Conservation (phyloP, 2,888 invertebrate species). For the Chrysolina haemoptera region DNA sequence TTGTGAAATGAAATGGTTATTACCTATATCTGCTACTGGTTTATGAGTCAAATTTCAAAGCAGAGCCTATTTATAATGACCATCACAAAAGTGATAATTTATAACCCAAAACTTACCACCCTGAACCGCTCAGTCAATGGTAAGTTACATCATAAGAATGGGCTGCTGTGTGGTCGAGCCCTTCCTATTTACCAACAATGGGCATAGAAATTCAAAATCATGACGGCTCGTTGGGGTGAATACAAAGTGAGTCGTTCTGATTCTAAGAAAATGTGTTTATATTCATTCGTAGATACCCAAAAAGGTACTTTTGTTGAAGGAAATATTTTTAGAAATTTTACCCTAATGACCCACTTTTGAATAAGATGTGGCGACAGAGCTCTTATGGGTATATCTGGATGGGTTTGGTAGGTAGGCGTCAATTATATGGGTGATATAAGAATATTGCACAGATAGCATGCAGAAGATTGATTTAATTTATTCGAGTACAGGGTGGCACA, state of each 20-base stretch:
- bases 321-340: slow-evolving; percentile 42
- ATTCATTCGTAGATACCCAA: slow-evolving; percentile 23
- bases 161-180: slow-evolving; percentile 56
- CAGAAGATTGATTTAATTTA: too few relatives aligned
- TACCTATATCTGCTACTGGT: background rate
- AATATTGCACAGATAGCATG: background rate
- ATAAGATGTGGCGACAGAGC: slow-evolving; percentile 45
- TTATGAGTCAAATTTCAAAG: background rate
- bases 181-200: slow-evolving; percentile 56
- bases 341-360: slow-evolving; percentile 50
- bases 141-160: slow-evolving; percentile 55
- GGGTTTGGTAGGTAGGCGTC: slow-evolving; percentile 9
- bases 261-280: slow-evolving; percentile 39
- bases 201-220: slow-evolving; percentile 44
- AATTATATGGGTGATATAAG: slow-evolving; percentile 7
- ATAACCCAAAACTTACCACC: slow-evolving; percentile 30
- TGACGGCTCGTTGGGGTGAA: slow-evolving; percentile 43
- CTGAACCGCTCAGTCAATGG: slow-evolving; percentile 44
- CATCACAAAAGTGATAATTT: slow-evolving; percentile 6
- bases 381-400: slow-evolving; percentile 32
- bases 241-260: slow-evolving; percentile 44
- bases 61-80: background rate
- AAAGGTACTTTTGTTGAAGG: slow-evolving; percentile 38
- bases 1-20: background rate
- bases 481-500: too few relatives aligned